Evolutionary conservation across 2,888 invertebrate species (phyloP), one percentile per base, ranked within the genome.

Genomic region (Sminthurides aquaticus): DNA sequence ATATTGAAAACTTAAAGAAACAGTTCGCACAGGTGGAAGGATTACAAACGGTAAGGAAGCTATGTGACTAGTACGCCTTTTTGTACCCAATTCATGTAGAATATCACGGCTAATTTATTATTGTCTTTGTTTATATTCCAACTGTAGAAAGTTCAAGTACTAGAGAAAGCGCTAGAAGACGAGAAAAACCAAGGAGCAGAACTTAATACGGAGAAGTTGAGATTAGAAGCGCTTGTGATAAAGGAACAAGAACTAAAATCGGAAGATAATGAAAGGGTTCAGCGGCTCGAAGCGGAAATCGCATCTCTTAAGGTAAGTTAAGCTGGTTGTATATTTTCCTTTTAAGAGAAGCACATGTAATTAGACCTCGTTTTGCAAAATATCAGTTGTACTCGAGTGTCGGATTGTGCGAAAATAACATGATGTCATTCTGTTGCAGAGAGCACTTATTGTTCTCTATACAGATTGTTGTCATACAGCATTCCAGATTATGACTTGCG

Each of bases 1-100:
- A 68, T 63, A 57, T 66, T 54, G 61, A 68, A 64, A 68, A 68
- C 55, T 52, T 68, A 49, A 68, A 66, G 56, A 67, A 65, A 49
- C 67, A 67, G 52, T 58, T 62, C 57, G 65, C 65, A 34, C 65
- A 67, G 61, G 52, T 43, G 49, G 67, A 64, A 56, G 52, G 59
- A 43, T 48, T 65, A 25, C 49, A 56, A 65, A 67, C 55, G 57
- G 67, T 67, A 59, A 49, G 29, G 29, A 20, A 43, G 49, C n/a
- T n/a, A n/a, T n/a, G n/a, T n/a, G n/a, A n/a, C n/a, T n/a, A n/a
- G n/a, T n/a, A n/a, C n/a, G n/a, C n/a, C n/a, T n/a, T n/a, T n/a
- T n/a, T n/a, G n/a, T n/a, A n/a, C n/a, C n/a, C n/a, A n/a, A n/a
- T n/a, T n/a, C n/a, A n/a, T n/a, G n/a, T n/a, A n/a, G n/a, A n/a